A percentile compares a stretch with the other conserved stretches of the same genome.
Evolutionary conservation across 2,888 invertebrate genomes (phyloP).

Genomic region (Rhagonycha lutea): DNA sequence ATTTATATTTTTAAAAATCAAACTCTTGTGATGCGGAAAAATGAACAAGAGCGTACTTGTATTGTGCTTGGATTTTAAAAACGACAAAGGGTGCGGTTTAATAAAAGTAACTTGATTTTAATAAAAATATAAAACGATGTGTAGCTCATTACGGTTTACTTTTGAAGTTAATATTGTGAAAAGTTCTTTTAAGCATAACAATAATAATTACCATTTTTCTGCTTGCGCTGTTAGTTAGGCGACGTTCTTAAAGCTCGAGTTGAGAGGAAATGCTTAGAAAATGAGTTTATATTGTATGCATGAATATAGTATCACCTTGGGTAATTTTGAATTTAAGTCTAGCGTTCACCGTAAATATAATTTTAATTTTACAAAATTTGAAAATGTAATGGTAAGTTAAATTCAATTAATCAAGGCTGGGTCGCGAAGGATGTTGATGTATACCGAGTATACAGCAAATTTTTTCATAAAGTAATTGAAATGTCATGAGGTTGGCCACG

Average conservation of each 20-base stretch:
- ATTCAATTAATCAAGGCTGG: not conserved
- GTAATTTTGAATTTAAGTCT: not conserved
- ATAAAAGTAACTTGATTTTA: not conserved
- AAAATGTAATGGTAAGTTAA: not conserved
- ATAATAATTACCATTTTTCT: not conserved
- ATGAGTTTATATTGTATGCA: not conserved
- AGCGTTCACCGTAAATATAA: not conserved
- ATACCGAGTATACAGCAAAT: not conserved
- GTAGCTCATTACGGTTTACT: not conserved
- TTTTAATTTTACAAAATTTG: not conserved
- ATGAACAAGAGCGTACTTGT: not conserved
- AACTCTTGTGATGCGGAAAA: not conserved
- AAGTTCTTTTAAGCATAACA: not conserved
- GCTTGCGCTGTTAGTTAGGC: not conserved
- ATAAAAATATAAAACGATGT: not conserved
- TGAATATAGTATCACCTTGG: not conserved
- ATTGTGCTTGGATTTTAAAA: not conserved
- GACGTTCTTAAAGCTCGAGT: not conserved
- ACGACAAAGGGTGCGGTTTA: not conserved
- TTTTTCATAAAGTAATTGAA: constrained; percentile 12
- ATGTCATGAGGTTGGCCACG: constrained; percentile 17
- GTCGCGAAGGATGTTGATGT: not conserved
- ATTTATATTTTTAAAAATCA: not conserved
- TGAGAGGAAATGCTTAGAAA: not conserved
- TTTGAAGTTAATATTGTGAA: not conserved